Evolutionary conservation across 2,113 vertebrate species (phyloP), one percentile per base, ranked within the genome.

Genomic region (Caranx melampygus): DNA sequence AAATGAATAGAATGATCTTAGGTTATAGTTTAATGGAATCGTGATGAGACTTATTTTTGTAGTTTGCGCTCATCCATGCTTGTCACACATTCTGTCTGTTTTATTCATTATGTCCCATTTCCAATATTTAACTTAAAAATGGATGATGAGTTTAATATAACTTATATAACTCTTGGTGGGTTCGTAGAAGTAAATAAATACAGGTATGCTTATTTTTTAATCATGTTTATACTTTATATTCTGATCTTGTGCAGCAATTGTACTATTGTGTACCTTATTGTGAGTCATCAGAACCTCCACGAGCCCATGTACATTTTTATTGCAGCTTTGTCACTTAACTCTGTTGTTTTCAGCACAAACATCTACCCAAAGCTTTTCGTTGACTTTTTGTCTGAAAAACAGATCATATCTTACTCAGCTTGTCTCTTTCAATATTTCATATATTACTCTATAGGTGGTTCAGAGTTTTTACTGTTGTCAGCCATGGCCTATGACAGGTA

Each of bases 221-320:
- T 42, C 40, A 42, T 42, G 40, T 42, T 42, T 42, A 42, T 10
- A 45, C 11, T 45, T 45, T 52, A 52, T 52, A 20, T 52, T 52
- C 51, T 52, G 9, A 52, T 52, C 20, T 6, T 52, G 18, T 52
- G 51, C 51, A 52, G 51, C n/a, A 52, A 52, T 52, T n/a, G 18
- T 8, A 52, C 51, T 52, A 52, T 52, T 52, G 51, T 52, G 16
- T n/a, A 20, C 7, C 20, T 52, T n/a, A 52, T 52, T 8, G 18
- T n/a, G 20, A 20, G 20, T n/a, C 51, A 52, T 20, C 16, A 15
- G n/a, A 52, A 20, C 51, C 51, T 52, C 51, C 18, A 52, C 12
- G 72, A 89, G 33, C 88, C 88, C 0, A 85, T 89, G 85, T 87
- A 89, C 52, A 69, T 87, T 2, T 87, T 87, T 6, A 55, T 55